Percentiles rank a stretch among this genome's conserved stretches.
These are phyloP conservation scores for Amblyopsis hoosieri DNA, from an alignment of 2,797 vertebrate species.

Conservation along the genomic window DNA sequence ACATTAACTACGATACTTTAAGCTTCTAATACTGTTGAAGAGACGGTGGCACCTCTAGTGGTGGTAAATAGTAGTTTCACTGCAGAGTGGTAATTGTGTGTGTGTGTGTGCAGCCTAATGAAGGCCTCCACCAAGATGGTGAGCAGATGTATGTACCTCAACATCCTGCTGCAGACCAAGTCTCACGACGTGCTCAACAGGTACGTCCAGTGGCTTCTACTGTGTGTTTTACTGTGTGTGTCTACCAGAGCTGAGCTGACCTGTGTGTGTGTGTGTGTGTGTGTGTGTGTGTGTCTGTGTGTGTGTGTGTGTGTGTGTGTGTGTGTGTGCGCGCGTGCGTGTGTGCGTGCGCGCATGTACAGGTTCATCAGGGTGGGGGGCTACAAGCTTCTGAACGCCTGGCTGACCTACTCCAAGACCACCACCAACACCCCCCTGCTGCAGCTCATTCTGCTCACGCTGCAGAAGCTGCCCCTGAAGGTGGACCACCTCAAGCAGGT, in stretches of 20 bases:
- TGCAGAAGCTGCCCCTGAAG: slow-evolving; percentile 93
- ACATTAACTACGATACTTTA: too few relatives aligned
- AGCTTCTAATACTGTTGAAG: too few relatives aligned
- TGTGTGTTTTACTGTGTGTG: not conserved
- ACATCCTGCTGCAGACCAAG: slow-evolving; percentile 91
- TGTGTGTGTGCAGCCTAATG: slow-evolving; percentile 82
- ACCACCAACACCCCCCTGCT: slow-evolving; percentile 89
- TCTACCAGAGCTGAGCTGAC: too few relatives aligned
- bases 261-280: not conserved
- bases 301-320: too few relatives aligned
- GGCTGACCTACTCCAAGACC: slow-evolving; percentile 92
- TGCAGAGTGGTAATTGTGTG: too few relatives aligned
- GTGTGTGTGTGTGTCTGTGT: too few relatives aligned
- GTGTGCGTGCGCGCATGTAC: not conserved
- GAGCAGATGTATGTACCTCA: slow-evolving; percentile 94
- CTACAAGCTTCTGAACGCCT: slow-evolving; percentile 91
- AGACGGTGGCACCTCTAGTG: too few relatives aligned
- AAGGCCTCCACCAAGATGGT: slow-evolving; percentile 96
- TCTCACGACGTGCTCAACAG: slow-evolving; percentile 87
- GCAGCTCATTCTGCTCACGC: slow-evolving; percentile 90
- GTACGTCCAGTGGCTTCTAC: slow-evolving; percentile 64
- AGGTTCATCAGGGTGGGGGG: slow-evolving; percentile 93
- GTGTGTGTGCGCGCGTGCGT: too few relatives aligned
- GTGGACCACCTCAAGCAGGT: slow-evolving; percentile 97
- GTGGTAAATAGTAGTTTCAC: too few relatives aligned